Base-by-base conservation (phyloP, 2,113 vertebrate species). In the Pantherophis guttatus region DNA sequence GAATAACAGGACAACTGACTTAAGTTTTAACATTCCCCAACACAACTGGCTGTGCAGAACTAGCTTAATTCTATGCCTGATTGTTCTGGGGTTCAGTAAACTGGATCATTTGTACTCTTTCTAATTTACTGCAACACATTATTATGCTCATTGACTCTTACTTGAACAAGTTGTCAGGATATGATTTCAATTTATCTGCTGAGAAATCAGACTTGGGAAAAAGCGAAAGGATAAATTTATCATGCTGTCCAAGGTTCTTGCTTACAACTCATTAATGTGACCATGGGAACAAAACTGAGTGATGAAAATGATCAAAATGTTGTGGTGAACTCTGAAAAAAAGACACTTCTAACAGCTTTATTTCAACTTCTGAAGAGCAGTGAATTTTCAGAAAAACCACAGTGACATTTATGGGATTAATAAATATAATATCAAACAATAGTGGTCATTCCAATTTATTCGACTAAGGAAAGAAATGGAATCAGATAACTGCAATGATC, bases 211-310 rank as follows among this genome's bases (percentile, higher is more conserved):
- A 0, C 55, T 87, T 89, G 13, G 4, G 62, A 0, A 23, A 81
- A 1, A 39, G 23, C 9, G 54, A 39, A 50, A n/a, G 26, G 11
- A 29, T 62, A 21, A 62, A n/a, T 9, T 0, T 23, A 50, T 17
- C 17, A 44, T 53, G 21, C 62, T 58, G 26, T 26, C 53, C 52
- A 44, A 91, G 81, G 88, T 85, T 21, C n/a, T 26, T 85, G 9
- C 9, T 53, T 88, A 33, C 29, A 55, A 19, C 0, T 62, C 53
- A n/a, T 21, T 53, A 50, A 87, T 92, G 85, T 33, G n/a, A 39
- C 70, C 13, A 75, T 19, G 70, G 70, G 70, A 75, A 75, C 70
- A 75, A 75, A 75, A 33, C 39, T 29, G 26, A n/a, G 13, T 26
- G 21, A 91, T 54, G 11, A 53, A 48, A 65, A 65, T 65, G 26